Evolutionary conservation across 2,113 vertebrate species (phyloP).

Genomic region (Ochotona curzoniae): DNA sequence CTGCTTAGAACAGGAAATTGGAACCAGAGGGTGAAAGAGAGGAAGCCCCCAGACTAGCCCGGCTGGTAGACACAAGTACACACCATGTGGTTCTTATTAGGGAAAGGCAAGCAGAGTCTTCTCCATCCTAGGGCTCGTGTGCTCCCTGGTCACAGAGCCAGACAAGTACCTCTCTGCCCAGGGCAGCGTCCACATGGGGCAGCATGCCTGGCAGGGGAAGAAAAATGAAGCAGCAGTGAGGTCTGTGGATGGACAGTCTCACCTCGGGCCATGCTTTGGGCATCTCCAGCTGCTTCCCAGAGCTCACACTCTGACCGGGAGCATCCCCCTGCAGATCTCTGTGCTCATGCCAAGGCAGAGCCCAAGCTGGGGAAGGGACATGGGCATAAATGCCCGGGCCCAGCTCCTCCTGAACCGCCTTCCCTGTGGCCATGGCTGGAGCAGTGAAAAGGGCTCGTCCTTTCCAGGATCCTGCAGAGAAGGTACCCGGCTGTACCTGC

Average conservation of each 20-base stretch:
- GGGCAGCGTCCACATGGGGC: background rate
- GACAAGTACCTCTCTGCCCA: background rate
- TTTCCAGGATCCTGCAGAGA: slow-evolving; percentile 9
- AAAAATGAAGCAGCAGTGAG: background rate
- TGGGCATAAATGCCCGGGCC: background rate
- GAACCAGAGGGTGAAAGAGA: slow-evolving; percentile 48
- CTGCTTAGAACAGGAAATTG: slow-evolving; percentile 68
- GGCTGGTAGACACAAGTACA: background rate
- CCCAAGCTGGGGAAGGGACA: background rate
- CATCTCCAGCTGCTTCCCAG: background rate
- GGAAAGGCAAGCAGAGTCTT: background rate
- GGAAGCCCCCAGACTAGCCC: slow-evolving; percentile 49
- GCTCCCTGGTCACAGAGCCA: background rate
- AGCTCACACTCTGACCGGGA: background rate
- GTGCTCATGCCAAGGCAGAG: background rate
- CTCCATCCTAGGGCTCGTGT: background rate
- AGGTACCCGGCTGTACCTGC: background rate
- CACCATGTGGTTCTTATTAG: slow-evolving; percentile 46
- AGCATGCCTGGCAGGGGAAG: background rate
- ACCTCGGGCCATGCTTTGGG: background rate
- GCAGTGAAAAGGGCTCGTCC: background rate
- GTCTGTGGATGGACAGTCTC: background rate
- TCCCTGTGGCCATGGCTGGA: background rate
- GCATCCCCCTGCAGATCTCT: background rate
- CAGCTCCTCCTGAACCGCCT: background rate